Base-by-base conservation (phyloP, 1,140 invertebrate genomes). In the Fopius arisanus region DNA sequence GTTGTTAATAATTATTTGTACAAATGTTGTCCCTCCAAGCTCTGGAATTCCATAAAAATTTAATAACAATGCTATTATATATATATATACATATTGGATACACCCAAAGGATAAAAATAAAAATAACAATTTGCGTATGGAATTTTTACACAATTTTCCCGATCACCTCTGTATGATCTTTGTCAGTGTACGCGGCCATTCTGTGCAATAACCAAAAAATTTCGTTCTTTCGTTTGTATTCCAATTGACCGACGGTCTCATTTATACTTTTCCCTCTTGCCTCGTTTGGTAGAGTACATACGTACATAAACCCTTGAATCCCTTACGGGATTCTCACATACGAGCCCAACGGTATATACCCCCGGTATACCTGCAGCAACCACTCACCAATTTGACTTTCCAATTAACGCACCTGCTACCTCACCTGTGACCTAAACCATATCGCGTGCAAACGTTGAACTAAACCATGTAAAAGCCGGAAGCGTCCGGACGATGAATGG, bases 331-430 rank as follows among this genome's bases (percentile, higher is more conserved):
- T 51, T 51, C n/a, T n/a, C 43, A 51, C 43, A 51, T 65, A 33
- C 31, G 28, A 31, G 19, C 29, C 31, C 29, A 37, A 67, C 29
- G 65, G 14, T 29, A 37, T 37, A 21, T 67, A 67, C 33, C n/a
- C 29, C 14, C 7, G 31, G 12, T 31, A 9, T 37, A 67, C 19
- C 29, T 37, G 12, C 19, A 40, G 19, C 29, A 68, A 28, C 33
- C 33, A 12, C 31, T 31, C n/a, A 41, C 37, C 76, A 77, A 80
- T 80, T 79, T 82, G 79, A 81, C 81, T 80, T 82, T 80, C 69
- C 75, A 80, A 83, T 83, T 78, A 83, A 78, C 77, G 72, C 80
- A 78, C 65, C 79, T 79, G 76, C 65, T 67, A 41, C 66, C 41
- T 71, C 70, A 19, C n/a, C 48, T 67, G 68, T 67, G 66, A 51